phyloP scores from a whole-genome alignment of 2,113 vertebrate species.

The Morone chrysops region DNA sequence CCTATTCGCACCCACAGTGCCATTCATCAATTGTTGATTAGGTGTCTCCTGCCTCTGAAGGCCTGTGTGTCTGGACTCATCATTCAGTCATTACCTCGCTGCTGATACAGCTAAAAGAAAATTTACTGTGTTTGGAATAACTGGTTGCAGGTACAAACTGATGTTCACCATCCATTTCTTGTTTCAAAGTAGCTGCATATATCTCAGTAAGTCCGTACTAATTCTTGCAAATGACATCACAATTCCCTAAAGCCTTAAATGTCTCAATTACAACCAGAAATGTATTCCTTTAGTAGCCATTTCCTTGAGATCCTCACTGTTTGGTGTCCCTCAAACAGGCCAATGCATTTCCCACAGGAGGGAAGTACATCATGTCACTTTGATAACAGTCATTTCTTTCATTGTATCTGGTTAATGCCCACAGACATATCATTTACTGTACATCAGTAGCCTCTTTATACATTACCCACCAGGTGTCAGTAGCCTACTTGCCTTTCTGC shows the following conservation, averaged over 20 bases:
- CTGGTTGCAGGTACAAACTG: background rate
- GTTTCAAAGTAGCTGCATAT: background rate
- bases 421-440: background rate
- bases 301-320: too few relatives aligned
- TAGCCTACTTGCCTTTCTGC: constrained; percentile 10
- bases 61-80: constrained; percentile 7
- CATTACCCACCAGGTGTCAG: constrained; percentile 76
- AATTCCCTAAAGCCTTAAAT: background rate
- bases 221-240: too few relatives aligned
- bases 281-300: background rate
- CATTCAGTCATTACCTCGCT: constrained; percentile 5
- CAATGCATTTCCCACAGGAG: background rate
- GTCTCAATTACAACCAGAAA: background rate
- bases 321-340: too few relatives aligned
- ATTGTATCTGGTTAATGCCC: background rate
- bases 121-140: background rate
- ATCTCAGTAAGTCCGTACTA: background rate
- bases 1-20: constrained; percentile 23
- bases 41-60: constrained; percentile 23
- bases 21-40: constrained; percentile 65
- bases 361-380: background rate
- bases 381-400: background rate
- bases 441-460: constrained; percentile 5
- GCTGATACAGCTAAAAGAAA: constrained; percentile 21
- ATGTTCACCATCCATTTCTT: background rate